These are phyloP conservation scores for Forbesichthys agassizii DNA, from an alignment of 2,113 vertebrate species.

Conservation along the genomic window DNA sequence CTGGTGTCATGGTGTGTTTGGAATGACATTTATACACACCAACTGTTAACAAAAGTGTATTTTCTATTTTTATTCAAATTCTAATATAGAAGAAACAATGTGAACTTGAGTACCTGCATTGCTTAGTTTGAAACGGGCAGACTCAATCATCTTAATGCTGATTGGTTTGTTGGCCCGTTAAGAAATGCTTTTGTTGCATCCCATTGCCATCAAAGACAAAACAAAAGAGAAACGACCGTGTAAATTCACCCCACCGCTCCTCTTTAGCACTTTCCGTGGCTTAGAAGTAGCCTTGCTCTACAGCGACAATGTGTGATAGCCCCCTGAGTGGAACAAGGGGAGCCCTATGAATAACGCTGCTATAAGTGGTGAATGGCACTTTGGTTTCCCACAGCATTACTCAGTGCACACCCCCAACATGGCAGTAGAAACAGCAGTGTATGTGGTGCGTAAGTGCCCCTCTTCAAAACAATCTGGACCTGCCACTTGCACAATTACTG, in stretches of 20 bases:
- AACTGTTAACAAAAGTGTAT: too few species aligned
- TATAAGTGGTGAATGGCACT: constrained; percentile 65
- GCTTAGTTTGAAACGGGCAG: neutral
- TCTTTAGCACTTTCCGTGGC: constrained; percentile 5
- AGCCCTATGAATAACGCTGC: constrained; percentile 66
- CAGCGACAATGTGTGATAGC: constrained; percentile 54
- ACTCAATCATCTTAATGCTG: neutral
- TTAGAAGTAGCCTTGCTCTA: constrained; percentile 41
- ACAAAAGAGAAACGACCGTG: neutral
- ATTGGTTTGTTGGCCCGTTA: neutral
- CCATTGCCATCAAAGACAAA: neutral
- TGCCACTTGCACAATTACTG: constrained; percentile 43
- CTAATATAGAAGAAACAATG: too few species aligned
- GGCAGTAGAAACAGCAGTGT: constrained; percentile 55
- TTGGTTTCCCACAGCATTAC: constrained; percentile 64
- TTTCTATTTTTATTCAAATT: too few species aligned
- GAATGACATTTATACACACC: neutral
- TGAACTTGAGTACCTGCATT: neutral
- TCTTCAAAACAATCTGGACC: constrained; percentile 17
- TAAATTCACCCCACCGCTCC: constrained; percentile 8
- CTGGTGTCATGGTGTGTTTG: neutral
- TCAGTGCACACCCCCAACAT: constrained; percentile 66
- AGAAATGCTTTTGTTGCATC: neutral
- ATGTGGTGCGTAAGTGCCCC: constrained; percentile 33
- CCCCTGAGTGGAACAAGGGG: constrained; percentile 50